phyloP scores from a whole-genome alignment of 2,113 vertebrate genomes.

The Elanus axillaris region DNA sequence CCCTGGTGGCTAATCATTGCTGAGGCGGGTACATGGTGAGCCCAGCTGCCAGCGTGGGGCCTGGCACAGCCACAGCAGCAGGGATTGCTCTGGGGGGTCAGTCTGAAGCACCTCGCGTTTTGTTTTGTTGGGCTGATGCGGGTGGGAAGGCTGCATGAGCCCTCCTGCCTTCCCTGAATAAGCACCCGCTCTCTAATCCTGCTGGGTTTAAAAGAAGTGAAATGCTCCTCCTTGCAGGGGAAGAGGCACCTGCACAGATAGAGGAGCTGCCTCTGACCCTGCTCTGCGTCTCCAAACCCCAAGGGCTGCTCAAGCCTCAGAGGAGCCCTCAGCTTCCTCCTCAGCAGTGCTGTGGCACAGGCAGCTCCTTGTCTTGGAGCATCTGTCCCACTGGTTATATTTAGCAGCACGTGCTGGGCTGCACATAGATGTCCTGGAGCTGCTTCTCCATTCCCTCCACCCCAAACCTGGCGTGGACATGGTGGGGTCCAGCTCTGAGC shows the following conservation, averaged over 20 bases:
- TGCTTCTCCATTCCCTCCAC: not conserved
- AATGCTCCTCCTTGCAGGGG: not conserved
- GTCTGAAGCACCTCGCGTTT: not conserved
- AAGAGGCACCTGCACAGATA: not conserved
- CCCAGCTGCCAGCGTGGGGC: rapidly evolving
- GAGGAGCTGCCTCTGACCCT: not conserved
- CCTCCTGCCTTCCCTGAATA: not conserved
- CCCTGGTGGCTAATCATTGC: not conserved
- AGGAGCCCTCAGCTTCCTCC: not conserved
- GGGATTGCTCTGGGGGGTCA: not conserved
- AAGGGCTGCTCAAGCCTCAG: not conserved
- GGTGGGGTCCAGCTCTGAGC: not conserved
- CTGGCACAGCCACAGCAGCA: not conserved
- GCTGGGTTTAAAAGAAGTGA: not conserved
- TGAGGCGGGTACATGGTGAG: rapidly evolving
- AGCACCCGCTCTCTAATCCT: not conserved
- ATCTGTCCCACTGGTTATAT: constrained; percentile 12
- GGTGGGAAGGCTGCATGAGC: not conserved
- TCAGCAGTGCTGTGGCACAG: rapidly evolving
- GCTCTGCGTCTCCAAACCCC: not conserved
- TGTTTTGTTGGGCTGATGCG: not conserved
- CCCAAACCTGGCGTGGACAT: not conserved
- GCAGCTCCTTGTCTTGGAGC: not conserved
- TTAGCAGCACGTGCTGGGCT: not conserved
- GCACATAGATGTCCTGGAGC: not conserved